These are phyloP conservation scores for Helogale parvula DNA, from an alignment of 2,113 vertebrate genomes.

Conservation along the genomic window DNA sequence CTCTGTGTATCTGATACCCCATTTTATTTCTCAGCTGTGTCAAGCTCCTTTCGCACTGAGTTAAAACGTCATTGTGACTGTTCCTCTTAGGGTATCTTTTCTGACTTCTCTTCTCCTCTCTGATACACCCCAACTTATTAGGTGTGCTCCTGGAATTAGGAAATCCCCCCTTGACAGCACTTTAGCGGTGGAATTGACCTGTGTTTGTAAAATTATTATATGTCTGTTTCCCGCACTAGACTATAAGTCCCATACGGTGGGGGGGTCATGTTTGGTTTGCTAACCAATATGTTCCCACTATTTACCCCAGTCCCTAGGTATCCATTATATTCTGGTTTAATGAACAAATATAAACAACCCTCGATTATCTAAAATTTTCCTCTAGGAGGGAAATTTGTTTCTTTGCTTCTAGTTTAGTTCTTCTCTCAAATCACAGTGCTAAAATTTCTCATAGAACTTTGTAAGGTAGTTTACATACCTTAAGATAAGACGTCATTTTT, in stretches of 20 bases:
- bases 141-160: background rate
- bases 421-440: background rate
- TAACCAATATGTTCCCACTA: background rate
- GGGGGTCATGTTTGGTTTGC: background rate
- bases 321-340: background rate
- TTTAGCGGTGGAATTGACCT: background rate
- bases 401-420: background rate
- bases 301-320: background rate
- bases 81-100: background rate
- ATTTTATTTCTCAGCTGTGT: background rate
- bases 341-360: background rate
- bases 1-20: background rate
- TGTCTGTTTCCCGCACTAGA: background rate
- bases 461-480: background rate
- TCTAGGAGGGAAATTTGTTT: background rate
- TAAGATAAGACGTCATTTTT: background rate
- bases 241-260: background rate
- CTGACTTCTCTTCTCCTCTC: background rate
- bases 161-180: background rate
- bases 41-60: background rate
- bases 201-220: background rate
- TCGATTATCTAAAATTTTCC: constrained; percentile 12
- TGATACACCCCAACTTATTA: background rate
- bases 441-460: background rate
- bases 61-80: background rate